Evolutionary conservation across 2,113 vertebrate species (phyloP), one percentile per base, ranked within the genome.

Genomic region (Meleagris gallopavo): DNA sequence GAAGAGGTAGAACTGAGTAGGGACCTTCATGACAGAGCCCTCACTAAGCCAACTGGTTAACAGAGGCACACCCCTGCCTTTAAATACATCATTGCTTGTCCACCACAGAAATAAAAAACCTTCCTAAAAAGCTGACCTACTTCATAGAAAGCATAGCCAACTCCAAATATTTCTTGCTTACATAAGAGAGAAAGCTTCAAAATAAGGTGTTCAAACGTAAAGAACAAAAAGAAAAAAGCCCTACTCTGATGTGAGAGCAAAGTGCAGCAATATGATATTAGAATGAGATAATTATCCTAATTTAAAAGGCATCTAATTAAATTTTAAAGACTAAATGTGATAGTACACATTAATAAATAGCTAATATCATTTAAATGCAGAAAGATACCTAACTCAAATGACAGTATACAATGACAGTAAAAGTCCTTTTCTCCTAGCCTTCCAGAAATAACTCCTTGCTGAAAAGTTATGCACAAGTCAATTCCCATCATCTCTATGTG

Each of bases 401-500:
- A n/a, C 43, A 64, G 29, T 6, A 77, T 32, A 40, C 10, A 13
- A 6, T 36, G 62, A 43, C 13, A 90, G 41, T 25, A 95, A 58
- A 90, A 81, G 32, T 8, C 27, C 10, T 74, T 86, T 40, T 19
- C 21, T 55, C 13, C 38, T 32, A 21, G 19, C 18, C 41, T 40
- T 36, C 45, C 4, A 30, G 48, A 74, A 72, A 25, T 21, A 66
- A 10, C 54, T 83, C 72, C 65, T 60, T n/a, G 55, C 30, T 25
- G 20, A 57, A 79, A 93, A 90, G 52, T 74, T 48, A 45, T 5
- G 48, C 52, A 66, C 89, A 83, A 93, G 97, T 96, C 95, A 94
- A 89, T 96, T 95, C 91, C 94, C 93, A 93, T 93, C 88, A 95
- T 72, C 70, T 94, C 78, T 45, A 57, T 36, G 21, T 13, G 21